Evolutionary conservation across 2,113 vertebrate genomes (phyloP), one percentile per base, ranked within the genome.

Genomic region (Leucosticte australis): DNA sequence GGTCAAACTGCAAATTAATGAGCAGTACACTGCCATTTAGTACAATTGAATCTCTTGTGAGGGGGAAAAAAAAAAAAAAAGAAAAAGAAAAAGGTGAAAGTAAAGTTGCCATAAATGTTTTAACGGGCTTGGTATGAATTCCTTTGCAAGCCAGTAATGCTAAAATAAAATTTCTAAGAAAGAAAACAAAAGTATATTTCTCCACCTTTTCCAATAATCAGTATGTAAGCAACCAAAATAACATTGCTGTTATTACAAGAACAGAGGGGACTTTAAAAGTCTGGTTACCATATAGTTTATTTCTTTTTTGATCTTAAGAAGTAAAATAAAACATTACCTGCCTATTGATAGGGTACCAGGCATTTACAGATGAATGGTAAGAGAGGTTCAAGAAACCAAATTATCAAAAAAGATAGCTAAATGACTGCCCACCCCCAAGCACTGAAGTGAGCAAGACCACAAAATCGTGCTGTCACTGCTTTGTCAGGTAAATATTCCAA

Each of bases 371-470:
- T 21, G 33, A 37, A 60, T 6, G 2, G 6, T n/a, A 15, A 49
- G 11, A 81, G 26, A 18, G 12, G 4, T 56, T 70, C 92, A 46
- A 64, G 64, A 84, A 87, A 84, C 26, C 6, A 7, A 55, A 1
- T 2, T 0, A 47, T 42, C 55, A 55, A 83, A 92, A 92, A 60
- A 46, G 13, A 56, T 14, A 49, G 1, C 4, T 47, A 67, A 83
- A 60, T 47, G 1, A 6, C 5, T 62, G 69, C 3, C 27, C 10
- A 1, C 7, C 0, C 14, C 9, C 5, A 56, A n/a, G 13, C 10
- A 47, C 30, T n/a, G 42, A 78, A 74, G 6, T 13, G 7, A 73
- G 13, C 17, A 71, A 79, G 46, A 63, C 21, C 23, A 64, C 10
- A 63, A 63, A 70, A 41, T 77, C 59, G 13, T 64, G 24, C 9